phyloP scores from a whole-genome alignment of 2,888 invertebrate genomes.

The Scaptomyza cyrtandrae region DNA sequence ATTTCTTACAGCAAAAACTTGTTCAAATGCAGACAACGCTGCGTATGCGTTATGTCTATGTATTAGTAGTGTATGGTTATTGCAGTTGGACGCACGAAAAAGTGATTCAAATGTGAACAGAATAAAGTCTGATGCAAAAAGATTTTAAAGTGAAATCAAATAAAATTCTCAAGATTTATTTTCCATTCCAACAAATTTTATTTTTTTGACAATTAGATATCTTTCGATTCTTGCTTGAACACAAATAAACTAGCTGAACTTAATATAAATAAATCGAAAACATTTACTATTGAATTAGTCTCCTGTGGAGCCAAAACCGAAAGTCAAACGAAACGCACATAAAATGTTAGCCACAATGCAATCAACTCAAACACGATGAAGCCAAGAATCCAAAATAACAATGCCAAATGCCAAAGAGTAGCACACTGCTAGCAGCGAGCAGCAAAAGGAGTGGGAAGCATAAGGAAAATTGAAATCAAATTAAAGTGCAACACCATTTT shows the following conservation, averaged over 20 bases:
- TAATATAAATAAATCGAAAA: not conserved
- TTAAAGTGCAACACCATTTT: slow-evolving; percentile 63
- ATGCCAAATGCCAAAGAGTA: slow-evolving; percentile 43
- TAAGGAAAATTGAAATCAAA: slow-evolving; percentile 62
- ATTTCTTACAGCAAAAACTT: slow-evolving; percentile 24
- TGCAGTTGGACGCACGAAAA: slow-evolving; percentile 23
- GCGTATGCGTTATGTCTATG: slow-evolving; percentile 39
- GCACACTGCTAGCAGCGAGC: slow-evolving; percentile 1
- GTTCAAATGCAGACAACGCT: slow-evolving; percentile 58
- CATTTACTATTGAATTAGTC: slow-evolving; percentile 38
- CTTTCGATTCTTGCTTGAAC: not conserved
- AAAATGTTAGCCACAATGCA: slow-evolving; percentile 48
- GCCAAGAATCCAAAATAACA: slow-evolving; percentile 35
- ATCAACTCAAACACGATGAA: slow-evolving; percentile 53
- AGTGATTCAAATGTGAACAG: slow-evolving; percentile 19
- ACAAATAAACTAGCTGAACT: not conserved
- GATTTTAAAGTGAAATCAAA: slow-evolving; percentile 16
- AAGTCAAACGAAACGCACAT: slow-evolving; percentile 47
- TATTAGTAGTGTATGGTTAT: slow-evolving; percentile 18
- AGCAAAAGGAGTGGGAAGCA: not conserved
- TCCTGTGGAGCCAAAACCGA: slow-evolving; percentile 21
- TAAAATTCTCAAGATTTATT: not conserved
- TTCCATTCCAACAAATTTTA: slow-evolving; percentile 1
- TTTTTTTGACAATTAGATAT: not conserved
- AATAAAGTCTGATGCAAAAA: slow-evolving; percentile 8